Evolutionary conservation across 1,140 invertebrate species (phyloP).

Genomic region (Eubasilissa regina): DNA sequence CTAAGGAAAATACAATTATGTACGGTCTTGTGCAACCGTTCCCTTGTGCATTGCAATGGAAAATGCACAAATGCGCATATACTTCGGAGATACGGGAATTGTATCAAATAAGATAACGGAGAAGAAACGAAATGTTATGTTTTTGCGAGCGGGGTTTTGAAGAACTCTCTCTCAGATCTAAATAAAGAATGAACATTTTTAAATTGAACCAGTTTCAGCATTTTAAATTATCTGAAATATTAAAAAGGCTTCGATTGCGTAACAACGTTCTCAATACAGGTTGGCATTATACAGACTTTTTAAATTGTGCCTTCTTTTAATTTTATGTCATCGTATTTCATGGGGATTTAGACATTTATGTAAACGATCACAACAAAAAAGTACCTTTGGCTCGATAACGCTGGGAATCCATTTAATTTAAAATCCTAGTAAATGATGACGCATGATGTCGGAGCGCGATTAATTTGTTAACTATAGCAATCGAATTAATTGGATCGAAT

Average conservation of each 20-base stretch:
- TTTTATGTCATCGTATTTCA: too few relatives aligned
- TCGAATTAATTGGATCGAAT: too few relatives aligned
- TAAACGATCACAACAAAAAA: too few relatives aligned
- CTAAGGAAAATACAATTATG: constrained; percentile 50
- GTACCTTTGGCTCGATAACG: too few relatives aligned
- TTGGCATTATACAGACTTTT: neutral
- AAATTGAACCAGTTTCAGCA: neutral
- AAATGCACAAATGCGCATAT: constrained; percentile 22
- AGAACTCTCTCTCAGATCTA: neutral
- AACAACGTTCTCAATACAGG: neutral
- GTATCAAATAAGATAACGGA: constrained; percentile 27
- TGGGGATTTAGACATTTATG: too few relatives aligned
- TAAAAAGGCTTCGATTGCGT: neutral
- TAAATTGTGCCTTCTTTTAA: too few relatives aligned
- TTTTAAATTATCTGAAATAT: neutral
- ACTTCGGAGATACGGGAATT: constrained; percentile 17
- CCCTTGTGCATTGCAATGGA: constrained; percentile 34
- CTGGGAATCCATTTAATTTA: too few relatives aligned
- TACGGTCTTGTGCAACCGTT: constrained; percentile 13
- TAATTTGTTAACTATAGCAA: too few relatives aligned
- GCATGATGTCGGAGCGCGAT: too few relatives aligned
- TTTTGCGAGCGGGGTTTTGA: neutral
- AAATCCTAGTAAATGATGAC: too few relatives aligned
- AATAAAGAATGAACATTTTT: neutral
- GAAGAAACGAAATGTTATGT: constrained; percentile 2